Conservation (phyloP, 2,797 vertebrate species). For the Hoplostethus mediterraneus region DNA sequence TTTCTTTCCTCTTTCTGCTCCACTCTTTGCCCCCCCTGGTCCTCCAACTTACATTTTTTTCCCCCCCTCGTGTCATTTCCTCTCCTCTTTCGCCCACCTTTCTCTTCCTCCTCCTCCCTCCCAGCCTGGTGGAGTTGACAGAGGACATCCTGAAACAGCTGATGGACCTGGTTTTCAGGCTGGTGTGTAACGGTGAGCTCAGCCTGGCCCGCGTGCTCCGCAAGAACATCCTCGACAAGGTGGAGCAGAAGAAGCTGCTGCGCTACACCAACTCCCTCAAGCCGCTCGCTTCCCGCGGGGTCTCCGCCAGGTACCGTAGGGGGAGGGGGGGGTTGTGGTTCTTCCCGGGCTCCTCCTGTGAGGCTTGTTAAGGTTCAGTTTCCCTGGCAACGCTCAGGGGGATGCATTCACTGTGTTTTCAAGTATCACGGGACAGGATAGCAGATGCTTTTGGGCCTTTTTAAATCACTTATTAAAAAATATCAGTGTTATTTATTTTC, state of each 20-base stretch:
- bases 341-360: neutral
- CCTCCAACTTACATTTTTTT: too few species aligned
- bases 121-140: constrained; percentile 95
- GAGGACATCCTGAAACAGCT: constrained; percentile 97
- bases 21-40: too few species aligned
- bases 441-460: neutral
- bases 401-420: too few species aligned
- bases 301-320: constrained; percentile 92
- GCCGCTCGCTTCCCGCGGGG: constrained; percentile 93
- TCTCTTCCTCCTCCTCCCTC: neutral
- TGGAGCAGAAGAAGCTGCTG: constrained; percentile 95
- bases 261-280: constrained; percentile 92
- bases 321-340: neutral
- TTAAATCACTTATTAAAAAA: neutral
- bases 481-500: neutral
- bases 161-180: constrained; percentile 96
- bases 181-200: constrained; percentile 96
- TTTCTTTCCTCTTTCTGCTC: neutral
- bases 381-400: too few species aligned
- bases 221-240: constrained; percentile 98
- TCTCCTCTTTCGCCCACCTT: neutral
- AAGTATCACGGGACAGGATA: too few species aligned
- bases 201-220: constrained; percentile 95
- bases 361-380: neutral
- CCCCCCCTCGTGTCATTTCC: neutral